A percentile compares a stretch with the other conserved stretches of the same genome.
phyloP scores from a whole-genome alignment of 2,113 vertebrate species.

The Aptenodytes forsteri region DNA sequence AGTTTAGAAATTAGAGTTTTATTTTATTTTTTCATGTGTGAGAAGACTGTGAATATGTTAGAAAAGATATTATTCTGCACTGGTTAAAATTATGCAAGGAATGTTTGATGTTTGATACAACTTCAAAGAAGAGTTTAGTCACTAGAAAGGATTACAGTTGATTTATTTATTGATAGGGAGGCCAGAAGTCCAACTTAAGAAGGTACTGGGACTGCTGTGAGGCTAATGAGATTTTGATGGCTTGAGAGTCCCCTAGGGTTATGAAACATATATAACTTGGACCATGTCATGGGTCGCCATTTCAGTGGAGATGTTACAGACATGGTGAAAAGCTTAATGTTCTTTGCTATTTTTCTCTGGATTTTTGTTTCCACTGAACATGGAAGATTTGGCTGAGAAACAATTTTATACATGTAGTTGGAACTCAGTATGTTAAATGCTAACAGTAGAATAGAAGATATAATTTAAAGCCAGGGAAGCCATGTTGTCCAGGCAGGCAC shows the following conservation, averaged over 20 bases:
- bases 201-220: conserved; percentile 45
- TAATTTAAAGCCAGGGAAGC: not conserved
- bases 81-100: conserved; percentile 37
- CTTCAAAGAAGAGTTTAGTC: conserved; percentile 60
- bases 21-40: not conserved
- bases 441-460: conserved; percentile 24
- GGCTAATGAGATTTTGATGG: conserved; percentile 71
- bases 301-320: conserved; percentile 27
- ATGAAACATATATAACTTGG: not conserved
- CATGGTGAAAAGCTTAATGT: conserved; percentile 21
- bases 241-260: conserved; percentile 3
- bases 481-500: not conserved
- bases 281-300: not conserved
- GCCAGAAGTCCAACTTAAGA: conserved; percentile 57
- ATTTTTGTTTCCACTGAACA: conserved; percentile 14
- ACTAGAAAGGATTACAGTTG: conserved; percentile 59
- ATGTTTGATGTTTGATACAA: conserved; percentile 29
- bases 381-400: not conserved
- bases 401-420: not conserved
- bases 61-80: not conserved
- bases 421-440: not conserved
- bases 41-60: not conserved
- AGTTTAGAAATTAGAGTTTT: not conserved
- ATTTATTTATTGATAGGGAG: conserved; percentile 71
- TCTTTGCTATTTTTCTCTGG: conserved; percentile 5